A percentile compares a stretch with the other conserved stretches of the same genome.
Evolutionary conservation across 2,888 invertebrate species (phyloP).

Genomic region (Margaritifera margaritifera): DNA sequence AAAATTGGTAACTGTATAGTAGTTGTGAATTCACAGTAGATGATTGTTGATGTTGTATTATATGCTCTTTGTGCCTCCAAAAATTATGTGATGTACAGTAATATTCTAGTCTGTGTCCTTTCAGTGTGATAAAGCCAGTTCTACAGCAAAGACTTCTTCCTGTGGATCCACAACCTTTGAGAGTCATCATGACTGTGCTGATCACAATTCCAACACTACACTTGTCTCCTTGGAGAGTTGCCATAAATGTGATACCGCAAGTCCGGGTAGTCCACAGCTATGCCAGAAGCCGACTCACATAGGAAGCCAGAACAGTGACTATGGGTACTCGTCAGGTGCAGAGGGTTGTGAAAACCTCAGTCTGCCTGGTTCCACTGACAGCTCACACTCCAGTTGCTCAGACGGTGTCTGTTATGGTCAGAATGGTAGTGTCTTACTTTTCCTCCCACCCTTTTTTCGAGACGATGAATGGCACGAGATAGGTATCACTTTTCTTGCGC

Average conservation of each 20-base stretch:
- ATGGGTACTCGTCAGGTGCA: conserved; percentile 90
- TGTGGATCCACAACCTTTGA: conserved; percentile 19
- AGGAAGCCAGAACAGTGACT: conserved; percentile 78
- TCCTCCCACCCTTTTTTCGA: not conserved
- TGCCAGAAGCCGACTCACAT: conserved; percentile 17
- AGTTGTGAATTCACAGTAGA: no score
- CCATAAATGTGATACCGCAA: conserved; percentile 34
- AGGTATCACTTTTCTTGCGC: no score
- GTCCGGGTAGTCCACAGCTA: conserved; percentile 3
- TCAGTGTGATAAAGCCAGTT: conserved; percentile 49
- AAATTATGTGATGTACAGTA: not conserved
- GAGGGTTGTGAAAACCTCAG: conserved; percentile 83
- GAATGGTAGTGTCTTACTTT: conserved; percentile 72
- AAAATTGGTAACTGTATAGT: no score
- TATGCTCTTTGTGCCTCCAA: not conserved
- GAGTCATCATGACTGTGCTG: conserved; percentile 38
- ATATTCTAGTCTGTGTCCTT: conserved; percentile 4
- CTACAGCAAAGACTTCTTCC: conserved; percentile 26
- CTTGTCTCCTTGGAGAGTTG: conserved; percentile 52
- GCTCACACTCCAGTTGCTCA: conserved; percentile 91
- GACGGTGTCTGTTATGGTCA: conserved; percentile 88
- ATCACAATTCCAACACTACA: conserved; percentile 54
- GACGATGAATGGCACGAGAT: no score
- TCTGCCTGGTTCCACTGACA: conserved; percentile 88
- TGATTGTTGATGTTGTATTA: not conserved